Base-by-base conservation (phyloP, 2,113 vertebrate genomes). In the Nannobrachium achirus region DNA sequence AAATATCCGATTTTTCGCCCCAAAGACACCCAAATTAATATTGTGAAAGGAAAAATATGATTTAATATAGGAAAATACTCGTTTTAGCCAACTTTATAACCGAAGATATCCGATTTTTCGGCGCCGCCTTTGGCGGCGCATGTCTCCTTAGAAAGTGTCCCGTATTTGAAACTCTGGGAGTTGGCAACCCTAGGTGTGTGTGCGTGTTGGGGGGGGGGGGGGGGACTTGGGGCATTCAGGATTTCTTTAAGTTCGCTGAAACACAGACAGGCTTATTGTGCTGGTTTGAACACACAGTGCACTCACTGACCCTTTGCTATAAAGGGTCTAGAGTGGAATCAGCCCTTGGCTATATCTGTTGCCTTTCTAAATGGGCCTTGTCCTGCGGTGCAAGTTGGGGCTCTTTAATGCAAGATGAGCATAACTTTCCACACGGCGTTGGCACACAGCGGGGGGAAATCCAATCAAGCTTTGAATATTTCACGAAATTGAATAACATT, bases 381-480 rank as follows among this genome's bases (percentile, higher is more conserved):
- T 13, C 18, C 44, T 46, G 44, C 52, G 9, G 19, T 55, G 15
- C 11, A 19, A 56, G 64, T 19, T 42, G 10, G 16, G 56, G 9
- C 6, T 10, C 42, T 7, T 38, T 56, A 46, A 7, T 15, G 8
- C 6, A 13, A 14, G n/a, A 40, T 11, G 18, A 45, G 63, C 7
- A 51, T 8, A 16, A 46, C 56, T 46, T 66, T 6, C 8, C 19
- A 25, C n/a, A 9, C 38, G 42, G 16, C 8, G 14, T 11, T 33
- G 16, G 25, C 52, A 16, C 52, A 38, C n/a, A 8, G 19, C 19
- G 51, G 25, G 13, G 39, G 14, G 10, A 15, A 44, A 56, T 19
- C 64, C 20, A 56, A 46, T 66, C 64, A 56, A 8, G 39, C 40
- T 11, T 16, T n/a, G 56, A 58, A 42, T 44, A 42, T 44, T 58